These are phyloP conservation scores for Trachelus iudaicus DNA, from an alignment of 2,888 invertebrate genomes.

Conservation along the genomic window DNA sequence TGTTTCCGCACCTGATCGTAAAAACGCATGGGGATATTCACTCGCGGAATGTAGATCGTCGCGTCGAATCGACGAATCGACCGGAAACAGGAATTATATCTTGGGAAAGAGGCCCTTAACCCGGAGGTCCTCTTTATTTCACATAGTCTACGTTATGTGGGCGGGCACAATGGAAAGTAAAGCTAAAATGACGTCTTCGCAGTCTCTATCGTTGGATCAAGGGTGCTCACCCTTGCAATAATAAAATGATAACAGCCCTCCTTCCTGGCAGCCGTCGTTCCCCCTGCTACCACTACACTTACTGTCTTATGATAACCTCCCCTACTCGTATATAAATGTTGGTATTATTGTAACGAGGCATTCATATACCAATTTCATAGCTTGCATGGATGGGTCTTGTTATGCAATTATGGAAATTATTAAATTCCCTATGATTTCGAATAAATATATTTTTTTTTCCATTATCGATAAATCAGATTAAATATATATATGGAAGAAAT, in stretches of 20 bases:
- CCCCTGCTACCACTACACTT: constrained; percentile 1
- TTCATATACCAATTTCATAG: constrained; percentile 53
- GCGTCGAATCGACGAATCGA: no score
- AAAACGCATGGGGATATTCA: no score
- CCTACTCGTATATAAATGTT: constrained; percentile 58
- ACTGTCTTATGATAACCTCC: constrained; percentile 9
- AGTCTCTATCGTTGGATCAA: constrained; percentile 26
- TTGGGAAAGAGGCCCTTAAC: constrained; percentile 43
- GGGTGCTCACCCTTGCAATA: constrained; percentile 42
- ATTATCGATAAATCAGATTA: no score
- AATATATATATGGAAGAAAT: no score
- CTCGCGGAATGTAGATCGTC: no score
- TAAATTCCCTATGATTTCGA: no score
- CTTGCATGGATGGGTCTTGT: constrained; percentile 1
- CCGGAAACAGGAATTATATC: constrained; percentile 2
- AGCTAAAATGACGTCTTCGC: constrained; percentile 47
- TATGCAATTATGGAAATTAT: no score
- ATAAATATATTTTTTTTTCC: no score
- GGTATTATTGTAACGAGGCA: constrained; percentile 59
- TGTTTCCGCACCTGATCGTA: no score
- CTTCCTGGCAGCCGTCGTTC: constrained; percentile 15
- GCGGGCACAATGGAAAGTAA: constrained; percentile 41
- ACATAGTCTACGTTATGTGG: neutral
- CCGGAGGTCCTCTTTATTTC: constrained; percentile 21
- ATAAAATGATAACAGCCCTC: constrained; percentile 55